Evolutionary conservation across 2,113 vertebrate species (phyloP), one percentile per base, ranked within the genome.

Genomic region (Microcebus lehilahytsara): DNA sequence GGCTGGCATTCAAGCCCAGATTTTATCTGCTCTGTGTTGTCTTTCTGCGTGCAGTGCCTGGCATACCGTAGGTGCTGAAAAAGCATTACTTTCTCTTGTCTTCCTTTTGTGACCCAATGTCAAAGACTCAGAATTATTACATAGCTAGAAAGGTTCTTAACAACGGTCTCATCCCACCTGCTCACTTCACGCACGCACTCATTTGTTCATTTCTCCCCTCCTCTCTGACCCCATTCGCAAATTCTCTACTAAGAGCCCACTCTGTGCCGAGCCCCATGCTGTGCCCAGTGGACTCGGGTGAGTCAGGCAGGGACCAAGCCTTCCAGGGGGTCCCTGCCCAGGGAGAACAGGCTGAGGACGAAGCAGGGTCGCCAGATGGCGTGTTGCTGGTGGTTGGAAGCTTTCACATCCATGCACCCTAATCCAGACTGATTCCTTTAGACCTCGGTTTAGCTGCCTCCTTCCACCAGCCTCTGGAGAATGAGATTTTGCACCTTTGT

Each of bases 21-120:
- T n/a, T 51, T 80, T 80, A 34, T 77, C 56, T 78, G 34, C 27
- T 85, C 53, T 51, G 5, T 46, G 4, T 77, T 27, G 9, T 75
- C 81, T 62, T 80, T 12, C 75, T 87, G 30, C 46, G 46, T 58
- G 6, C n/a, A 11, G 83, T n/a, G 83, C 42, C 72, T 67, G 27
- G 40, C 17, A 32, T 25, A 6, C 17, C 37, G 49, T 37, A 66
- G 79, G 30, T 72, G 34, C 51, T 89, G 60, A 42, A 17, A 71
- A 37, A 30, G 75, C 1, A 23, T 83, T 27, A 81, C 22, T 78
- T 80, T 95, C 66, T 75, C 77, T 58, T 34, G 1, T 79, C 51
- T 92, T 71, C 25, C 66, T 84, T 83, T 87, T 71, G 74, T 72
- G 71, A 75, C 34, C 46, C 25, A 69, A 30, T 89, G 91, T 91